These are phyloP conservation scores for Chrysochloris asiatica DNA, from an alignment of 2,113 vertebrate genomes.

Conservation along the genomic window DNA sequence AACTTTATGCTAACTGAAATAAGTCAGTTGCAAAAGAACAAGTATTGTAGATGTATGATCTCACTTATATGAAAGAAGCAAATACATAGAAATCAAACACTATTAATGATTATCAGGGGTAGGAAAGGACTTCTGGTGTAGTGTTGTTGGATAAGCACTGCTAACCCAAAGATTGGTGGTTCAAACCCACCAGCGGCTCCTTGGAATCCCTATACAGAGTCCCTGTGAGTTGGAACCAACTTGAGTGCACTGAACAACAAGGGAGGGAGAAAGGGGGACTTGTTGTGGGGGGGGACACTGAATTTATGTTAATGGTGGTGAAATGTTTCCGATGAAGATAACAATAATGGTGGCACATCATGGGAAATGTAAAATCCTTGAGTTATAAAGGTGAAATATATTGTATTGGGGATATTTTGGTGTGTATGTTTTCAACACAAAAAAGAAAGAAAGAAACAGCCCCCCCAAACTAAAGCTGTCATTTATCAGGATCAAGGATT, in stretches of 20 bases:
- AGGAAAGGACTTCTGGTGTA: no score
- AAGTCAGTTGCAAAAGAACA: neutral
- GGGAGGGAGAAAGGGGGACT: no score
- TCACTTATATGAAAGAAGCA: no score
- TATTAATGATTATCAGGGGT: neutral
- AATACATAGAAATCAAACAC: neutral
- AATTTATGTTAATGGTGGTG: neutral
- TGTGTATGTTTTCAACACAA: neutral
- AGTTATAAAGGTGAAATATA: neutral
- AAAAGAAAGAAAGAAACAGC: neutral
- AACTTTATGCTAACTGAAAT: neutral
- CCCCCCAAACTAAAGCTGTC: neutral
- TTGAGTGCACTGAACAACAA: no score
- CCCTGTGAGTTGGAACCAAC: no score
- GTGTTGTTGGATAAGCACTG: no score
- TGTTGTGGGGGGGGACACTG: neutral
- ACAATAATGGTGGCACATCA: neutral
- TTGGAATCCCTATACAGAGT: no score
- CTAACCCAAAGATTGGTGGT: no score
- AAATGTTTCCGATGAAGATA: neutral
- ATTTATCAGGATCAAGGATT: neutral
- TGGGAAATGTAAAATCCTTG: neutral
- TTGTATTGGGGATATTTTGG: neutral
- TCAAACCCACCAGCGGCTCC: no score
- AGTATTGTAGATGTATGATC: no score